Conservation (phyloP, 2,888 invertebrate genomes). For the Leucoptera coffeella region DNA sequence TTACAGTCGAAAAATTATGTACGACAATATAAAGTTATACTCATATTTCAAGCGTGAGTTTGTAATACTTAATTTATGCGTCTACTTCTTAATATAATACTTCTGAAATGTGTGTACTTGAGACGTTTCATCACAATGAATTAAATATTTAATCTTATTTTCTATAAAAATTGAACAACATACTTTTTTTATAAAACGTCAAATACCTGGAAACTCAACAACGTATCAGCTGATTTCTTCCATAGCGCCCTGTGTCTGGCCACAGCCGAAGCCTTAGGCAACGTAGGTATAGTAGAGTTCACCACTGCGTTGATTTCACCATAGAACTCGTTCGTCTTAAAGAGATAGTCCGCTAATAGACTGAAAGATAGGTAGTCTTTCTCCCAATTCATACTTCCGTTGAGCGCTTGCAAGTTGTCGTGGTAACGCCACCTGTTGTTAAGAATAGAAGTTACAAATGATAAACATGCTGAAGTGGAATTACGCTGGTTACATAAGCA, state of each 20-base stretch:
- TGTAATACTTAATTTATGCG: too few relatives aligned
- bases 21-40: too few relatives aligned
- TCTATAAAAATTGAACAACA: not conserved
- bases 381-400: conserved; percentile 50
- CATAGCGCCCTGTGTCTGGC: conserved; percentile 37
- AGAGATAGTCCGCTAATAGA: conserved; percentile 37
- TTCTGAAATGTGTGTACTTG: not conserved
- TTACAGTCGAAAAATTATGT: too few relatives aligned
- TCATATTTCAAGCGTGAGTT: too few relatives aligned
- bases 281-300: conserved; percentile 35
- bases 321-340: conserved; percentile 39
- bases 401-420: conserved; percentile 40
- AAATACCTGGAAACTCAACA: conserved; percentile 37
- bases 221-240: conserved; percentile 41
- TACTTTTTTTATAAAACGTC: not conserved
- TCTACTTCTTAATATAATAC: not conserved
- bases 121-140: not conserved
- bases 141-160: not conserved
- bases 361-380: conserved; percentile 36
- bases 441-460: too few relatives aligned
- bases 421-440: conserved; percentile 49
- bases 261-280: conserved; percentile 34
- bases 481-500: too few relatives aligned
- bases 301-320: conserved; percentile 36
- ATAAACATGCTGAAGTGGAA: too few relatives aligned